Base-by-base conservation (phyloP, 2,113 vertebrate species). In the Todiramphus chloris region DNA sequence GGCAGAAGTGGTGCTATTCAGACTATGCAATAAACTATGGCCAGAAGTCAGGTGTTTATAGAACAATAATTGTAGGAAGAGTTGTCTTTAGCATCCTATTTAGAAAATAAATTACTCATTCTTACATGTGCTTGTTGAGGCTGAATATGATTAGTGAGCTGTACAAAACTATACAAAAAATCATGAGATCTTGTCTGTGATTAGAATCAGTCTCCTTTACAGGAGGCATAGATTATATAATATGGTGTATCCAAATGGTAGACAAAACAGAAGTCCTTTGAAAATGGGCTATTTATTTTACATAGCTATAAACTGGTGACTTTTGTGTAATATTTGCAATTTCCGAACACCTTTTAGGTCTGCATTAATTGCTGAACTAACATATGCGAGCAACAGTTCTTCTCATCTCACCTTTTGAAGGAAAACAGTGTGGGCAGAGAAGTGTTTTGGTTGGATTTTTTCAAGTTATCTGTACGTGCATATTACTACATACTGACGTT, bases 351-450 rank as follows among this genome's bases (percentile, higher is more conserved):
- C 44, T 95, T 87, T 44, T 62, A 60, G 44, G 50, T 75, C 68
- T 95, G 76, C 59, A 88, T 88, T 95, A 80, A 83, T 90, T 86
- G 87, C 46, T 13, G 30, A 79, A 85, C 84, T 89, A 91, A 63
- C 79, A 74, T 85, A 96, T 81, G 82, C 72, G 79, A 88, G 76
- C 44, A 86, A 30, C 0, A 1, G 62, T 96, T 92, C 85, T 94
- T 96, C 90, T 93, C 68, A 56, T 92, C 76, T 95, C 82, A 90
- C 90, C 90, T 94, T 78, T 92, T 62, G 59, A 87, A 94, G 56
- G 44, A 93, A 92, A 96, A 81, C 50, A 78, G 24, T 30, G 90
- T 90, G 51, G 88, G 85, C 75, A 90, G 55, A 31, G 64, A 85
- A 92, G 68, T 31, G 58, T 90, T 97, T 86, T 2, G 0, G 55